Evolutionary conservation across 2,888 invertebrate genomes (phyloP).

Genomic region (Drosophila infuscata): DNA sequence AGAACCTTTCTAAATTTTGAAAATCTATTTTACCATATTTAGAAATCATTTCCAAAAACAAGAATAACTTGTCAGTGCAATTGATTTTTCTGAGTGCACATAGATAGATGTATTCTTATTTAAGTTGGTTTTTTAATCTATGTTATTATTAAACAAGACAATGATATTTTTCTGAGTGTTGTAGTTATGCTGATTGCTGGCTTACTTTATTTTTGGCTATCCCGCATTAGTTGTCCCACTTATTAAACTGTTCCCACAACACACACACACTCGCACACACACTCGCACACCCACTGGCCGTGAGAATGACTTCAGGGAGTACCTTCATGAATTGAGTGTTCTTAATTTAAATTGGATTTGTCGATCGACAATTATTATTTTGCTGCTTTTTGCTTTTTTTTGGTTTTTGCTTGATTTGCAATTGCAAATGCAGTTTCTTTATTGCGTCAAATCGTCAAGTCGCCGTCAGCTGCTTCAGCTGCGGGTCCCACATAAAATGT

Average conservation of each 20-base stretch:
- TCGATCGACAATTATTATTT: constrained; percentile 49
- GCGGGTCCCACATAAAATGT: constrained; percentile 72
- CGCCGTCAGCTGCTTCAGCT: constrained; percentile 43
- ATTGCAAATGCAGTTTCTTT: constrained; percentile 45
- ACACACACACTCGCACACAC: neutral
- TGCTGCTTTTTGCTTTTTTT: constrained; percentile 12
- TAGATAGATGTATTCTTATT: neutral
- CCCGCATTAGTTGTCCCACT: constrained; percentile 41
- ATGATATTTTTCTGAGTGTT: neutral
- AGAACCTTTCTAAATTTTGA: too few species aligned
- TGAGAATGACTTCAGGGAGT: constrained; percentile 54
- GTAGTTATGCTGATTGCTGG: neutral
- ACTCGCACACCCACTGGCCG: constrained; percentile 44
- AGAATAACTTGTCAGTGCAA: neutral
- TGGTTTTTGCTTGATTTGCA: constrained; percentile 39
- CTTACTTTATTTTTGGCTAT: constrained; percentile 20
- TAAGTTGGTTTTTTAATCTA: neutral
- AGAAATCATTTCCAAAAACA: neutral
- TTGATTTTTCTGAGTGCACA: neutral
- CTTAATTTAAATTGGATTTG: constrained; percentile 79
- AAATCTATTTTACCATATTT: too few species aligned
- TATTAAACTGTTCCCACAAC: neutral
- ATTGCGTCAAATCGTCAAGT: constrained; percentile 2
- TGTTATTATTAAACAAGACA: neutral
- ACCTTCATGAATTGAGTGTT: constrained; percentile 50